A percentile compares a stretch with the other conserved stretches of the same genome.
phyloP scores from a whole-genome alignment of 2,888 invertebrate species.

The Drosophila phalerata region DNA sequence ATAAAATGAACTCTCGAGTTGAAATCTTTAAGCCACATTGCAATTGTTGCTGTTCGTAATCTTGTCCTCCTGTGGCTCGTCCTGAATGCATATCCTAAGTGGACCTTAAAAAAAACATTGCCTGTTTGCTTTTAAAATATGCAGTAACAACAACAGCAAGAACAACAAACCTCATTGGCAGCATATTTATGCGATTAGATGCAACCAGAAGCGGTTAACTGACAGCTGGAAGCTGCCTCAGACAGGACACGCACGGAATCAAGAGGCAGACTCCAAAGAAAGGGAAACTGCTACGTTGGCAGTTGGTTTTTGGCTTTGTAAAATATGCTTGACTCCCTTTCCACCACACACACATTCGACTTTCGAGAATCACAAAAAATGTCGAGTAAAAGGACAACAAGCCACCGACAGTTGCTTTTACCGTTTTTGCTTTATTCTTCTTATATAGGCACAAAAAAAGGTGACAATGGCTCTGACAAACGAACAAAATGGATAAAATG shows the following conservation, averaged over 20 bases:
- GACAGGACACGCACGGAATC: slow-evolving; percentile 59
- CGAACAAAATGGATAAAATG: slow-evolving; percentile 54
- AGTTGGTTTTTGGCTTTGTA: slow-evolving; percentile 57
- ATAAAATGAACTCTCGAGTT: slow-evolving; percentile 22
- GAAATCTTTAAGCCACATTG: slow-evolving; percentile 42
- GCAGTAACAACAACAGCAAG: slow-evolving; percentile 58
- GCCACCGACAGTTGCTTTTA: slow-evolving; percentile 78
- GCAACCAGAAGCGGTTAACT: slow-evolving; percentile 67
- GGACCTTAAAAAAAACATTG: slow-evolving; percentile 32
- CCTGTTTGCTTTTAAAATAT: slow-evolving; percentile 74
- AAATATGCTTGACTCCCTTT: slow-evolving; percentile 53
- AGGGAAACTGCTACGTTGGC: slow-evolving; percentile 72
- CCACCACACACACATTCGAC: slow-evolving; percentile 2
- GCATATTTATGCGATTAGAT: slow-evolving; percentile 81
- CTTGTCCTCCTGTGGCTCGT: neutral
- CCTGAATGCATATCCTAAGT: slow-evolving; percentile 9
- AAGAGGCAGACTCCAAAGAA: slow-evolving; percentile 36
- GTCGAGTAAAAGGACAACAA: slow-evolving; percentile 74
- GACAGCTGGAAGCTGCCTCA: slow-evolving; percentile 64
- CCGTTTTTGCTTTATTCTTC: slow-evolving; percentile 32
- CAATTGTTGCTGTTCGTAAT: slow-evolving; percentile 13
- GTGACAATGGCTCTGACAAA: slow-evolving; percentile 71
- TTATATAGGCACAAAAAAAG: slow-evolving; percentile 66
- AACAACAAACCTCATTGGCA: slow-evolving; percentile 70
- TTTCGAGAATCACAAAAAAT: slow-evolving; percentile 29